phyloP scores from a whole-genome alignment of 1,140 invertebrate genomes.

The Drosophila tristis region DNA sequence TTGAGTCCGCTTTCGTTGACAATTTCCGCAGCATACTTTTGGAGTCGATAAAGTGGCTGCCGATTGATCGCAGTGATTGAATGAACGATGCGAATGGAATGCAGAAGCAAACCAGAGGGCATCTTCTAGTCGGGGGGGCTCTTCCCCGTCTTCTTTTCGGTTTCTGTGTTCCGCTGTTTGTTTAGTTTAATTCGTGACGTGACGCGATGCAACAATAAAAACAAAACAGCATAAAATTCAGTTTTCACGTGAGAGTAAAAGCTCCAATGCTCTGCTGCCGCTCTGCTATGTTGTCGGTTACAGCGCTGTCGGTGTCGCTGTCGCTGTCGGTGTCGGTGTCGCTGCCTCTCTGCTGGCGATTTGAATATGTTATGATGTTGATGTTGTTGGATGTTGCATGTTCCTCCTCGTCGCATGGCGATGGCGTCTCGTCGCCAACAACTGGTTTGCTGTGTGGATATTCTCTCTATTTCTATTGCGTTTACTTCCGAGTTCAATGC shows the following conservation, averaged over 20 bases:
- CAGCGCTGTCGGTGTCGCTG: constrained; percentile 36
- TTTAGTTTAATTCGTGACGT: constrained; percentile 79
- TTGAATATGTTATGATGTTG: constrained; percentile 80
- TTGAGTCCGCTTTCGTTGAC: no score
- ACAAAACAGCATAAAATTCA: constrained; percentile 40
- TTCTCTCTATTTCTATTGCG: constrained; percentile 79
- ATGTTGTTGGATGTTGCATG: constrained; percentile 58
- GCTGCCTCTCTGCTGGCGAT: constrained; percentile 41
- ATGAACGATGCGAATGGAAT: constrained; percentile 1
- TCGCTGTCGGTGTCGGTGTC: constrained; percentile 12
- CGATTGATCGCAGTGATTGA: background rate
- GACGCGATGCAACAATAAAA: constrained; percentile 61
- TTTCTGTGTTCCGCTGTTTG: constrained; percentile 56
- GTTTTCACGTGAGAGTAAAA: constrained; percentile 81
- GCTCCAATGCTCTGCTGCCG: constrained; percentile 33
- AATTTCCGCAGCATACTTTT: constrained; percentile 10
- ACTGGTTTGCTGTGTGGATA: constrained; percentile 64
- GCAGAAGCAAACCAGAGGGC: constrained; percentile 6
- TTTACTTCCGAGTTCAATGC: constrained; percentile 81
- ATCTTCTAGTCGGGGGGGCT: constrained; percentile 30
- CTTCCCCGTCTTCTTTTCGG: constrained; percentile 31
- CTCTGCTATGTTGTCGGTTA: constrained; percentile 37
- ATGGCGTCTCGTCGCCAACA: constrained; percentile 9
- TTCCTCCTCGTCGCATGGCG: constrained; percentile 32
- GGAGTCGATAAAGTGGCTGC: background rate